Base-by-base conservation (phyloP, 2,888 invertebrate genomes). In the Cephus rjabovi region DNA sequence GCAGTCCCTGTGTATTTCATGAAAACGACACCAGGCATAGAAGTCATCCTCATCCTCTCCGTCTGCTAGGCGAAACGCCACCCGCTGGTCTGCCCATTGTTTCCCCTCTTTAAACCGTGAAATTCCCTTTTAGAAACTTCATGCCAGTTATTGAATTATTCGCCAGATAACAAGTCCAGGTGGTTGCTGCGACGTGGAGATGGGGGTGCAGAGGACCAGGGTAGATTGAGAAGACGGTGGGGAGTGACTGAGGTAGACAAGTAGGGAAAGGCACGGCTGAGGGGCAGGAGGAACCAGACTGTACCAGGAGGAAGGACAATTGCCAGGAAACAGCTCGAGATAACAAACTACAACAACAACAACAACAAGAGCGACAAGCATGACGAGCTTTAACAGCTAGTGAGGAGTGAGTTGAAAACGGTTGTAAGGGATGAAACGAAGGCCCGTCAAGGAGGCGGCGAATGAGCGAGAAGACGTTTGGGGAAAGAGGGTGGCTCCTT, bases 251-350 rank as follows among this genome's bases (percentile, higher is more conserved):
- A 56, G 40, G 40, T 23, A 56, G 40, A 56, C 40, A 6, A 56
- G 40, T 56, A 56, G 23, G 40, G 9, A 23, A 23, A 6, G 40
- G 23, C 4, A 23, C 1, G 37, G 23, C 11, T 15, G 75, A n/a
- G 40, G 34, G 12, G 34, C n/a, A n/a, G 12, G 31, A 23, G 34
- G 30, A 35, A 34, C 69, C 34, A 23, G 23, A 23, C 23, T 23
- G 9, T 15, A 83, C 86, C 87, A 87, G 86, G 86, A 86, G 88
- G 83, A 84, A 88, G 87, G 90, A 91, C 90, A 91, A 91, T 90
- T 90, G 90, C 89, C 87, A 90, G 90, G 90, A 90, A 91, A 89
- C 88, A 89, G 86, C 87, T 84, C 85, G 88, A 90, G 89, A 90
- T 90, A 56, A 56, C 40, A 56, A 56, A 56, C 40, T 89, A 90